A percentile compares a stretch with the other conserved stretches of the same genome.
Conservation (phyloP, 1,140 invertebrate genomes). For the Cydia fagiglandana region DNA sequence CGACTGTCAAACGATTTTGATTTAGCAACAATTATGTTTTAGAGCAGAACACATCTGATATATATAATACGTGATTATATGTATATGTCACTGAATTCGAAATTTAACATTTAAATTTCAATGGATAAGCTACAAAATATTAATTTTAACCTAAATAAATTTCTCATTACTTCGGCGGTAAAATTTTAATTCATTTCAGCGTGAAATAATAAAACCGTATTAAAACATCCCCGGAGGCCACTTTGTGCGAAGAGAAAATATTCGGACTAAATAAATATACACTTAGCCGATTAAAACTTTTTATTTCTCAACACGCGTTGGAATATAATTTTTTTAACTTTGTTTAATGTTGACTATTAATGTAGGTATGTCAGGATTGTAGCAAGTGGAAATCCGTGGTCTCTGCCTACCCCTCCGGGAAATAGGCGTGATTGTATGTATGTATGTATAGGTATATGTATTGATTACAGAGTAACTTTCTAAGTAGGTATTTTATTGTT, state of each 20-base stretch:
- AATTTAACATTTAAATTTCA: background rate
- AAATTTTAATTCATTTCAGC: background rate
- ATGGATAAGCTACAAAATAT: background rate
- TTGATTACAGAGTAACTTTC: no score
- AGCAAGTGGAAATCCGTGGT: no score
- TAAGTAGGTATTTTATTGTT: no score
- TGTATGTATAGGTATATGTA: no score
- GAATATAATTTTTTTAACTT: background rate
- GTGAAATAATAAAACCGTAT: slow-evolving; percentile 9
- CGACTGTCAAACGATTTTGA: no score
- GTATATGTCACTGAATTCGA: no score
- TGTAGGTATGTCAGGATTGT: no score
- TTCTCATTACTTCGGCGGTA: background rate
- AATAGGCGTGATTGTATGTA: no score
- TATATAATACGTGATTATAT: no score
- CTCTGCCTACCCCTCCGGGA: no score
- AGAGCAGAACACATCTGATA: no score
- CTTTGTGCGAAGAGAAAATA: background rate
- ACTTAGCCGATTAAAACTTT: slow-evolving; percentile 6
- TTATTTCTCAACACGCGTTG: background rate
- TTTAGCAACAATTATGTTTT: no score
- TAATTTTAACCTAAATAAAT: background rate
- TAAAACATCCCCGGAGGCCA: background rate
- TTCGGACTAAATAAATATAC: background rate
- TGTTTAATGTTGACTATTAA: background rate